A percentile compares a stretch with the other conserved stretches of the same genome.
Conservation (phyloP, 2,888 invertebrate genomes). For the Leptinotarsa peninsularis region DNA sequence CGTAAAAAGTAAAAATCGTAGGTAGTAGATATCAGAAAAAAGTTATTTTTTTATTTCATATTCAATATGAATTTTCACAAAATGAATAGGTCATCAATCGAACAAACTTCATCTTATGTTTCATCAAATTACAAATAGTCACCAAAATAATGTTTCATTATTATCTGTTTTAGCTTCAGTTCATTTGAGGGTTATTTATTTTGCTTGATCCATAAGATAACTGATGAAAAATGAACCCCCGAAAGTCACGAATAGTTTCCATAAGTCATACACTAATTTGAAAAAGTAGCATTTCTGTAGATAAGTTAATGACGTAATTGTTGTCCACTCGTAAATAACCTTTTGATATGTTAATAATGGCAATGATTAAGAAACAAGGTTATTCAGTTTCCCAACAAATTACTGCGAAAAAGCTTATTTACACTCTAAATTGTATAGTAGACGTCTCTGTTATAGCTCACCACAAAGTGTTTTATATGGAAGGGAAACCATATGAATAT, state of each 20-base stretch:
- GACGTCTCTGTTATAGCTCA: background rate
- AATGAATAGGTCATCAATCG: too few relatives aligned
- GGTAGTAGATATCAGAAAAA: too few relatives aligned
- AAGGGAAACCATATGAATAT: background rate
- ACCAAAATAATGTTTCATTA: too few relatives aligned
- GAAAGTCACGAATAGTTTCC: background rate
- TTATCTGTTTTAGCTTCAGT: too few relatives aligned
- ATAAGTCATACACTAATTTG: background rate
- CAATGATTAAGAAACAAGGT: slow-evolving; percentile 1
- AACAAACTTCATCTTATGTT: too few relatives aligned
- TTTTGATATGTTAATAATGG: slow-evolving; percentile 6
- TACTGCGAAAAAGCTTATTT: background rate
- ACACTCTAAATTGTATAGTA: background rate
- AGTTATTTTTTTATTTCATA: too few relatives aligned
- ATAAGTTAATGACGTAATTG: background rate
- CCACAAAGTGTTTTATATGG: background rate
- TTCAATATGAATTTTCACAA: too few relatives aligned
- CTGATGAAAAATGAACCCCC: too few relatives aligned
- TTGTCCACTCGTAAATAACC: background rate
- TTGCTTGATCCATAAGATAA: too few relatives aligned
- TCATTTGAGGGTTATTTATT: too few relatives aligned
- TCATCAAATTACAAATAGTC: too few relatives aligned
- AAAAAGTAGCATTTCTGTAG: background rate
- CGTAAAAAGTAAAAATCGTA: too few relatives aligned
- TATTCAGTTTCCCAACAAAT: background rate